Conservation (phyloP, 2,888 invertebrate species). For the Holacanthella duospinosa region DNA sequence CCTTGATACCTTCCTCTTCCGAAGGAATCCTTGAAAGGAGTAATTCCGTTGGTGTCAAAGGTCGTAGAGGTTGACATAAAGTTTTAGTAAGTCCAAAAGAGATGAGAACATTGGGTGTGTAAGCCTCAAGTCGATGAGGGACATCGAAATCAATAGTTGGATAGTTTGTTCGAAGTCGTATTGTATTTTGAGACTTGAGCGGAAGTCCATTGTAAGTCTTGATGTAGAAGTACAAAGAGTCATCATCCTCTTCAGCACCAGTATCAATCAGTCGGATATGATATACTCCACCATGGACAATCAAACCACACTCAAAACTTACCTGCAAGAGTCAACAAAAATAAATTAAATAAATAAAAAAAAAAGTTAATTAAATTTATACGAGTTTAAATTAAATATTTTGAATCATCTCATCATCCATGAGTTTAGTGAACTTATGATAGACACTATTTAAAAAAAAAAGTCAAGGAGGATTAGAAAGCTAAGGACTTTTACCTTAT, state of each 20-base stretch:
- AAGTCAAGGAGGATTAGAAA: no score
- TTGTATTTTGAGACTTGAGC: background rate
- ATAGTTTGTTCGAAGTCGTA: conserved; percentile 3
- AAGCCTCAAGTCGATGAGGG: conserved; percentile 34
- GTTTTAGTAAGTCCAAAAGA: conserved; percentile 33
- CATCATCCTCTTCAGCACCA: background rate
- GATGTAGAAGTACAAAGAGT: background rate
- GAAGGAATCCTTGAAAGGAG: conserved; percentile 10
- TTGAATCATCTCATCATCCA: no score
- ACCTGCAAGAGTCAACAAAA: conserved; percentile 19
- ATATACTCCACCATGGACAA: conserved; percentile 60
- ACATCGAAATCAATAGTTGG: conserved; percentile 34
- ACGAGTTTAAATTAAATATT: no score
- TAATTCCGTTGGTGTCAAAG: conserved; percentile 32
- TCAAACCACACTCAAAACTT: conserved; percentile 59
- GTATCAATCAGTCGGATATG: conserved; percentile 45
- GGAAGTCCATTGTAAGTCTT: background rate
- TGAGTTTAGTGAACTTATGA: no score
- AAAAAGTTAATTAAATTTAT: no score
- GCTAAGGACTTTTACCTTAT: no score
- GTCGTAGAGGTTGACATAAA: conserved; percentile 31
- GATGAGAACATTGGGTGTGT: conserved; percentile 33
- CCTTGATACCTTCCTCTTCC: background rate
- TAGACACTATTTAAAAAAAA: no score
- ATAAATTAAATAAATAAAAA: background rate